phyloP scores from a whole-genome alignment of 2,797 vertebrate species.

The Crenichthys baileyi region DNA sequence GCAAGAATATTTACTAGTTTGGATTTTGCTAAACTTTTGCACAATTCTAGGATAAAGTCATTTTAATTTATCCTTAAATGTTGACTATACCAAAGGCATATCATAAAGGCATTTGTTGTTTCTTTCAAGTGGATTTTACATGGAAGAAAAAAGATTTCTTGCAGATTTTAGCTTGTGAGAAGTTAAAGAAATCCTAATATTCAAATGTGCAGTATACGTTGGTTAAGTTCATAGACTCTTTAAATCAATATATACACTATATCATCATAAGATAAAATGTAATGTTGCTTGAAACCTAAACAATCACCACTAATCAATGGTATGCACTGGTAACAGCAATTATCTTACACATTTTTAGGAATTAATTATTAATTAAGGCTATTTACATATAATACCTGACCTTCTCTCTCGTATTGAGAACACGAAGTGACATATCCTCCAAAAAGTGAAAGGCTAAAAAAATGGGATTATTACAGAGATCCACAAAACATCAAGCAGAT shows the following conservation, averaged over 20 bases:
- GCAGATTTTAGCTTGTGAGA: not conserved
- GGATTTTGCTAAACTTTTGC: not conserved
- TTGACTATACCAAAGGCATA: not conserved
- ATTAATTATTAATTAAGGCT: not conserved
- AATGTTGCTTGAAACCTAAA: too few species aligned
- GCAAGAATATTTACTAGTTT: not conserved
- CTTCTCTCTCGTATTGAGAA: not conserved
- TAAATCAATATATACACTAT: too few species aligned
- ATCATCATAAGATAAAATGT: too few species aligned
- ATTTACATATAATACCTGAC: not conserved
- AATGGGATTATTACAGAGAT: not conserved
- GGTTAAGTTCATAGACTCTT: too few species aligned
- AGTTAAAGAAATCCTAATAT: not conserved
- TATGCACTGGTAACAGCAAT: too few species aligned
- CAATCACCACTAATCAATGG: too few species aligned
- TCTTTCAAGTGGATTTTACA: slow-evolving; percentile 5
- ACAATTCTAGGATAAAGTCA: not conserved
- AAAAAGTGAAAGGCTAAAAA: not conserved
- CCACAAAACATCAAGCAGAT: not conserved
- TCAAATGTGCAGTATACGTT: too few species aligned
- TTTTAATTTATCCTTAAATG: slow-evolving; percentile 2
- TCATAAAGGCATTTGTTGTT: slow-evolving; percentile 5
- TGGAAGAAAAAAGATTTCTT: slow-evolving; percentile 1
- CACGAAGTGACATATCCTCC: not conserved
- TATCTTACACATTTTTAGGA: not conserved